A percentile compares a stretch with the other conserved stretches of the same genome.
Evolutionary conservation across 2,888 invertebrate species (phyloP).

Genomic region (Drosophila histrio): DNA sequence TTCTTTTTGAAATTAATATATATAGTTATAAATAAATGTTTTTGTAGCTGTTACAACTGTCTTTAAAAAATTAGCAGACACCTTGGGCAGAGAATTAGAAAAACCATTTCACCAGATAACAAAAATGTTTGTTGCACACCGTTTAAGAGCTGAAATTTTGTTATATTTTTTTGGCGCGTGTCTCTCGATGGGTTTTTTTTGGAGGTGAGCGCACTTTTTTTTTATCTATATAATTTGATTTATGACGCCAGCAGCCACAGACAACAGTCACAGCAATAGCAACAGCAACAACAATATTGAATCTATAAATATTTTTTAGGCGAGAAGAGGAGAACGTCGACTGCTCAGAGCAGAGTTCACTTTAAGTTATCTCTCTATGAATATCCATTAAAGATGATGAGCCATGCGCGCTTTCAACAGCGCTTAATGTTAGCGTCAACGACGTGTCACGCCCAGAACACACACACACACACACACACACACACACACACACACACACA

Average conservation of each 20-base stretch:
- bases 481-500: neutral
- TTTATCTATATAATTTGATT: slow-evolving; percentile 67
- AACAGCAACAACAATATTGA: slow-evolving; percentile 35
- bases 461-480: neutral
- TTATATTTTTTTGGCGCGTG: slow-evolving; percentile 8
- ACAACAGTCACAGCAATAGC: slow-evolving; percentile 1
- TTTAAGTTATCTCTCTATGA: slow-evolving; percentile 60
- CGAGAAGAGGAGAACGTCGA: neutral
- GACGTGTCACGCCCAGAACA: slow-evolving; percentile 51
- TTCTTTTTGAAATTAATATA: neutral
- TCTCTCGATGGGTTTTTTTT: slow-evolving; percentile 14
- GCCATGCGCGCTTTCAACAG: slow-evolving; percentile 67
- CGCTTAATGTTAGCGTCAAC: slow-evolving; percentile 66
- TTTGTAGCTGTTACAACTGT: neutral
- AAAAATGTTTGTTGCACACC: slow-evolving; percentile 29
- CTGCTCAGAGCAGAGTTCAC: slow-evolving; percentile 13
- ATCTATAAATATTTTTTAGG: slow-evolving; percentile 14
- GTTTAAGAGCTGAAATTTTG: slow-evolving; percentile 34
- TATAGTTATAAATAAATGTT: neutral
- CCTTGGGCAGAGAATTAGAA: slow-evolving; percentile 8
- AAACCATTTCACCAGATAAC: slow-evolving; percentile 20
- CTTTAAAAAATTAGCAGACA: neutral
- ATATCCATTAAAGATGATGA: slow-evolving; percentile 53
- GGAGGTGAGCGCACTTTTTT: slow-evolving; percentile 50
- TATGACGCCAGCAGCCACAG: slow-evolving; percentile 45